Conservation (phyloP, 2,113 vertebrate genomes). For the Noturus placidus region DNA sequence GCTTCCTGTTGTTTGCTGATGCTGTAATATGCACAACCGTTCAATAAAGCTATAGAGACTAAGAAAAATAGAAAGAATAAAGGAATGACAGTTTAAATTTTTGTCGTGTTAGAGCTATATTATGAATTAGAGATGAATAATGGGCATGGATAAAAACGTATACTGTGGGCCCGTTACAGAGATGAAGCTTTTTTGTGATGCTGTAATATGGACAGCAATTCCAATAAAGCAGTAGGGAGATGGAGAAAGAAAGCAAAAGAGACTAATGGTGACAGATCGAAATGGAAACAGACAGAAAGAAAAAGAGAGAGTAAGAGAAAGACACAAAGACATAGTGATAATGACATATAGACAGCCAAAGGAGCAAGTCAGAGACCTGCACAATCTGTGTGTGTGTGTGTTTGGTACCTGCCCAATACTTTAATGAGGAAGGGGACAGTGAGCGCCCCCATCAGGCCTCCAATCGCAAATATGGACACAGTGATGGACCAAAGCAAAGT, state of each 20-base stretch:
- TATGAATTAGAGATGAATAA: too few relatives aligned
- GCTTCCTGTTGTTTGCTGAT: neutral
- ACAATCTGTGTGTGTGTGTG: slow-evolving; percentile 2
- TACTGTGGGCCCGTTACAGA: neutral
- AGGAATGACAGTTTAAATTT: neutral
- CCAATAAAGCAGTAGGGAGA: neutral
- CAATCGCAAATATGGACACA: slow-evolving; percentile 90
- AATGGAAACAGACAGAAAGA: neutral
- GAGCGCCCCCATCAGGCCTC: slow-evolving; percentile 85
- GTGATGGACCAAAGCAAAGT: slow-evolving; percentile 91
- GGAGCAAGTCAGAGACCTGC: neutral
- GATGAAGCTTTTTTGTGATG: neutral
- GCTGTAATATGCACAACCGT: neutral
- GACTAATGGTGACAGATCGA: neutral
- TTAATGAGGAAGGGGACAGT: slow-evolving; percentile 79
- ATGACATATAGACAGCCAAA: neutral
- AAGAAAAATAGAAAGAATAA: too few relatives aligned
- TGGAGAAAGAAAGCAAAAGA: neutral
- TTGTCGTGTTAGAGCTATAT: neutral
- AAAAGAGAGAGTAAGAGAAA: neutral
- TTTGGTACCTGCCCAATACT: slow-evolving; percentile 81
- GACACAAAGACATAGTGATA: neutral
- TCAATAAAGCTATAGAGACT: neutral
- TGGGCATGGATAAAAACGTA: neutral
- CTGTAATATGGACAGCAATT: neutral